A percentile compares a stretch with the other conserved stretches of the same genome.
phyloP scores from a whole-genome alignment of 2,113 vertebrate genomes.

The Lucifuga dentata region DNA sequence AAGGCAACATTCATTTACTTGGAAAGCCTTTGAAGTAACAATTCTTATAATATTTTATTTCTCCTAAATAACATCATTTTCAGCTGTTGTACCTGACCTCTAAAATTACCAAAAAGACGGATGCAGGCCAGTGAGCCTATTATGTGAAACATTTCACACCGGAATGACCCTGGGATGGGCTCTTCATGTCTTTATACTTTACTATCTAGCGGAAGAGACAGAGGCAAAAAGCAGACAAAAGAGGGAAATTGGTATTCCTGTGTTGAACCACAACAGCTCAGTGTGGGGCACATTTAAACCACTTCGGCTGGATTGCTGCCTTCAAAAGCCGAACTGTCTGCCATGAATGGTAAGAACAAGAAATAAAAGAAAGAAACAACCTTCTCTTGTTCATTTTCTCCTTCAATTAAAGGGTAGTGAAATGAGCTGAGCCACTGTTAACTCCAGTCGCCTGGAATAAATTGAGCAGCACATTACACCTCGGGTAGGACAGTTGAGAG shows the following conservation, averaged over 20 bases:
- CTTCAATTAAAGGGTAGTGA: slow-evolving; percentile 63
- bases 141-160: slow-evolving; percentile 27
- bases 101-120: no score
- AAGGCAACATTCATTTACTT: slow-evolving; percentile 12
- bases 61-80: slow-evolving; percentile 2
- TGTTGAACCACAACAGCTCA: slow-evolving; percentile 6
- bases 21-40: slow-evolving; percentile 13
- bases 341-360: slow-evolving; percentile 37
- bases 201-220: neutral
- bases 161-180: slow-evolving; percentile 28
- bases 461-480: slow-evolving; percentile 54
- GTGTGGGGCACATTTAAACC: slow-evolving; percentile 25
- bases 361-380: slow-evolving; percentile 36
- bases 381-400: slow-evolving; percentile 50
- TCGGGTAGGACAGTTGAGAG: slow-evolving; percentile 46
- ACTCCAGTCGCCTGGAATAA: slow-evolving; percentile 43
- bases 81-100: slow-evolving; percentile 15
- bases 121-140: slow-evolving; percentile 12
- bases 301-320: slow-evolving; percentile 28
- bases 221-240: slow-evolving; percentile 1
- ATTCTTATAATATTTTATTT: neutral
- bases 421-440: slow-evolving; percentile 69
- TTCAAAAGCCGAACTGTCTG: slow-evolving; percentile 28
- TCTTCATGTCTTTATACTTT: neutral
- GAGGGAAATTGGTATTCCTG: slow-evolving; percentile 25